Conservation (phyloP, 2,113 vertebrate genomes). For the Agapornis roseicollis region DNA sequence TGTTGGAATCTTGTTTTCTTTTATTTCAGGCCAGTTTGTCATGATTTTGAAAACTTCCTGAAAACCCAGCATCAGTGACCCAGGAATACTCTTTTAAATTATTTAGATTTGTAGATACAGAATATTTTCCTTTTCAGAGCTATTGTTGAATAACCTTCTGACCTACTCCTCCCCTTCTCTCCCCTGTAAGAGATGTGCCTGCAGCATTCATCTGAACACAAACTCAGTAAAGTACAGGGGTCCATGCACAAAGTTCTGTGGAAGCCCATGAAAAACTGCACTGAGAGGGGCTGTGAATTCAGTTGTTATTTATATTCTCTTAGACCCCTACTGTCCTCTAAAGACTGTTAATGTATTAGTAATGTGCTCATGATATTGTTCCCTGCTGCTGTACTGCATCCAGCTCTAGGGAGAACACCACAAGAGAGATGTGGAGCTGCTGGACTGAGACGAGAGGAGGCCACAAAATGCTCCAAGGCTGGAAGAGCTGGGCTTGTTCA, state of each 20-base stretch:
- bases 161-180: neutral
- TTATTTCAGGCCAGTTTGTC: neutral
- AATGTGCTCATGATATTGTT: neutral
- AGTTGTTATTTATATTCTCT: neutral
- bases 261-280: neutral
- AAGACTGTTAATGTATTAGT: neutral
- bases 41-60: neutral
- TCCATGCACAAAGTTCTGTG: fast-evolving
- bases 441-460: neutral
- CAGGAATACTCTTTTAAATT: neutral
- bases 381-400: neutral
- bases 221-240: neutral
- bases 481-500: neutral
- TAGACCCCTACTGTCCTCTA: neutral
- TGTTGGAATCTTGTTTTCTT: neutral
- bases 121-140: neutral
- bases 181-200: fast-evolving
- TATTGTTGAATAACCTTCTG: neutral
- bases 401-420: neutral
- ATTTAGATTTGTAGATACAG: neutral
- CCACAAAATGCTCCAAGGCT: neutral
- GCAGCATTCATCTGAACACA: neutral
- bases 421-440: neutral
- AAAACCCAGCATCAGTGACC: neutral
- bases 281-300: fast-evolving